Conservation (phyloP, 2,888 invertebrate species). For the Orthosia incerta region DNA sequence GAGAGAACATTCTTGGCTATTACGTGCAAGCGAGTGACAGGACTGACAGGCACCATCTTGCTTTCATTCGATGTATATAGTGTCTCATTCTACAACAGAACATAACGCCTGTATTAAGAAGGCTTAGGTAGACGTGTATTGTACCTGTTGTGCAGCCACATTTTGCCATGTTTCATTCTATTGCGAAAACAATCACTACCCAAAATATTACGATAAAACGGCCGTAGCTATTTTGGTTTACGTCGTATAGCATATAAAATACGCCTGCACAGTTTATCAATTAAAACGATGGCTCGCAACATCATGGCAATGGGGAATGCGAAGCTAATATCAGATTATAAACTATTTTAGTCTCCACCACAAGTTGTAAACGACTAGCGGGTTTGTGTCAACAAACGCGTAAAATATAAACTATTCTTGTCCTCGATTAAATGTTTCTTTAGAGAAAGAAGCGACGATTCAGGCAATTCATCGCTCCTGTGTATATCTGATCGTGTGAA, state of each 20-base stretch:
- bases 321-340: slow-evolving; percentile 13
- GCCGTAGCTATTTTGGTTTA: background rate
- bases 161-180: no score
- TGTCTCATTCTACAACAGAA: no score
- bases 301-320: slow-evolving; percentile 3
- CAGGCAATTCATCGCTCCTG: background rate
- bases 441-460: background rate
- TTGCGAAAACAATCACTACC: no score
- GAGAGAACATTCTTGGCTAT: no score
- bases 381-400: background rate
- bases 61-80: no score
- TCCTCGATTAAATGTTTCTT: no score
- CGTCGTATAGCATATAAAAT: background rate
- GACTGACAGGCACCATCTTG: no score
- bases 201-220: no score
- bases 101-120: no score
- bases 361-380: background rate
- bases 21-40: no score
- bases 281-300: slow-evolving; percentile 19
- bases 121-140: no score
- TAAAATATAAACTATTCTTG: background rate
- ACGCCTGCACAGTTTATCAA: slow-evolving; percentile 8
- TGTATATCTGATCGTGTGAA: background rate
- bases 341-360: slow-evolving; percentile 13
- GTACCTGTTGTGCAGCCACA: no score